These are phyloP conservation scores for Stichopus horrens DNA, from an alignment of 53 echinoderm and acorn worm species.

Conservation along the genomic window DNA sequence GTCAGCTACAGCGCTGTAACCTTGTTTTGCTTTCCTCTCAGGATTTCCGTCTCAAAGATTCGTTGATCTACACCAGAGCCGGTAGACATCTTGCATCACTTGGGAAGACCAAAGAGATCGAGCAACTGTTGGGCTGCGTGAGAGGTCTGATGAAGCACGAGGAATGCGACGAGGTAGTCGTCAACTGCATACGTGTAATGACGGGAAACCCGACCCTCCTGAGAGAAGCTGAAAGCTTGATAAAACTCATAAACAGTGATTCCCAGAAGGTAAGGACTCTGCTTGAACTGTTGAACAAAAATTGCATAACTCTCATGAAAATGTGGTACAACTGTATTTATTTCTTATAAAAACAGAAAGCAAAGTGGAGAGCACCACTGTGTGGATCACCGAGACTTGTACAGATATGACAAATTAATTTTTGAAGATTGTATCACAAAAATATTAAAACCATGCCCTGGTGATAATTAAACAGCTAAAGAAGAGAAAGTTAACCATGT, in stretches of 20 bases:
- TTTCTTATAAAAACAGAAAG: too few species aligned
- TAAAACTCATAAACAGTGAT: conserved; percentile 89
- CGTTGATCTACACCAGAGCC: conserved; percentile 80
- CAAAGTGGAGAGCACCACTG: too few species aligned
- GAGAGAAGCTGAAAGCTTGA: conserved; percentile 83
- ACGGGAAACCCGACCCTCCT: conserved; percentile 66
- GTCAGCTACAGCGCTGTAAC: not conserved
- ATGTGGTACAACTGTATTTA: too few species aligned
- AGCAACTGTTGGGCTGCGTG: conserved; percentile 64
- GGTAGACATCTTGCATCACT: conserved; percentile 71
- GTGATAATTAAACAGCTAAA: not conserved
- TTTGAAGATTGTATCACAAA: not conserved
- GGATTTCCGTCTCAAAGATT: conserved; percentile 89
- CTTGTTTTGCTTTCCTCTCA: conserved; percentile 29
- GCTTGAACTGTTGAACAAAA: too few species aligned
- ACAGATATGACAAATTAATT: too few species aligned
- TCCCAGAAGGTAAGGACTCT: conserved; percentile 73
- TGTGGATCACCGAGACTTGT: too few species aligned
- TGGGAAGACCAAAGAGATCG: conserved; percentile 79
- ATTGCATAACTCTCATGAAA: too few species aligned
- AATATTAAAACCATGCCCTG: not conserved
- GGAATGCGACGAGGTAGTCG: conserved; percentile 85
- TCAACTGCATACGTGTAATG: conserved; percentile 74
- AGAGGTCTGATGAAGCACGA: conserved; percentile 65
- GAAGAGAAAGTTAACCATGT: too few species aligned